phyloP scores from a whole-genome alignment of 2,888 invertebrate species.

The Phragmatobia fuliginosa region DNA sequence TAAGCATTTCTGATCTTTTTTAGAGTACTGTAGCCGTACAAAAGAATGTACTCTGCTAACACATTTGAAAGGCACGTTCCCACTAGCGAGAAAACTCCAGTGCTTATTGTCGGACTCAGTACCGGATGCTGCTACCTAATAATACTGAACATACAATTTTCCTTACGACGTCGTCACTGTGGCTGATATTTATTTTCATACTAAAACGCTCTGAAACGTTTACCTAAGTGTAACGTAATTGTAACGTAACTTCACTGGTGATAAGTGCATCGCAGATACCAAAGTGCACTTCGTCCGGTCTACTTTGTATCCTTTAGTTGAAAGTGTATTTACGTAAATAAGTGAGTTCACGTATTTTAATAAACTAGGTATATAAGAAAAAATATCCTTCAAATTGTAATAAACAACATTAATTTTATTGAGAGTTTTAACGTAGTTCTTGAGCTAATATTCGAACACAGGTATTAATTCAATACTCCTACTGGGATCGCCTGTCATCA shows the following conservation, averaged over 20 bases:
- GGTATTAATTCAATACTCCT: conserved; percentile 52
- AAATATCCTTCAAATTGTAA: too few relatives aligned
- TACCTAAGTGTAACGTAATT: not conserved
- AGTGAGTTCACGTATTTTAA: too few relatives aligned
- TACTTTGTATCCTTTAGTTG: not conserved
- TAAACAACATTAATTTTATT: conserved; percentile 17
- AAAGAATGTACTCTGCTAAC: conserved; percentile 30
- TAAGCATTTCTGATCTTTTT: conserved; percentile 32
- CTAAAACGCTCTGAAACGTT: not conserved
- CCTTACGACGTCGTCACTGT: conserved; percentile 15
- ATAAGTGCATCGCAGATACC: not conserved
- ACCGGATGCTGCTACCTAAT: conserved; percentile 27
- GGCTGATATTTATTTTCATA: conserved; percentile 7
- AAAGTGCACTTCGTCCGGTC: not conserved
- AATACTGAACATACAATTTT: conserved; percentile 29
- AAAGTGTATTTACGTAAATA: too few relatives aligned
- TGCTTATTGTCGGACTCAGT: conserved; percentile 23
- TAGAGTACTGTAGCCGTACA: conserved; percentile 17
- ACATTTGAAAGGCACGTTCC: conserved; percentile 29
- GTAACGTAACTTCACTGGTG: not conserved
- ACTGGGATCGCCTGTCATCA: conserved; percentile 56
- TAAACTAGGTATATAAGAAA: too few relatives aligned
- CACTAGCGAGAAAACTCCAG: conserved; percentile 2
- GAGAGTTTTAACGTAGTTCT: conserved; percentile 19
- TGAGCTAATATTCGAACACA: conserved; percentile 33